A percentile compares a stretch with the other conserved stretches of the same genome.
phyloP scores from a whole-genome alignment of 1,140 invertebrate genomes.

The Cecropterus lyciades region DNA sequence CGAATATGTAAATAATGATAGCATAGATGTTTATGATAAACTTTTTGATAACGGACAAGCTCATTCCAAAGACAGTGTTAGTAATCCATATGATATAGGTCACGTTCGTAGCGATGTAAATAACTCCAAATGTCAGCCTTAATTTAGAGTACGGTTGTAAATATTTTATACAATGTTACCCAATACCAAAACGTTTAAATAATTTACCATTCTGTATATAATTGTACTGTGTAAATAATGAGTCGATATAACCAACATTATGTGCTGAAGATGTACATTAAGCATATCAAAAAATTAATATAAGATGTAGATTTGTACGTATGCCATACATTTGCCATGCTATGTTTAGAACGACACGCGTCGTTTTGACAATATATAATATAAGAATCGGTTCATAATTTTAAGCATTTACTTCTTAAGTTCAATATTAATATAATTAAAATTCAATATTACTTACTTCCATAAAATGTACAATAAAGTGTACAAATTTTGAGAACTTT shows the following conservation, averaged over 20 bases:
- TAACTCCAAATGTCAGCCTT: no score
- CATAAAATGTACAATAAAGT: no score
- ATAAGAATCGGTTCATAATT: no score
- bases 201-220: no score
- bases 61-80: conserved; percentile 73
- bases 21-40: conserved; percentile 54
- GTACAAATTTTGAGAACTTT: no score
- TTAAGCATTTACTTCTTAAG: background rate
- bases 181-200: no score
- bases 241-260: no score
- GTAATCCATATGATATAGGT: conserved; percentile 37
- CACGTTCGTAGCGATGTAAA: no score
- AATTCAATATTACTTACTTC: no score
- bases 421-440: background rate
- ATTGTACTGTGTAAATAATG: no score
- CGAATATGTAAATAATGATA: conserved; percentile 49
- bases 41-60: conserved; percentile 52
- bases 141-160: no score
- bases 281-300: background rate
- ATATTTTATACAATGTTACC: no score
- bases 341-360: background rate
- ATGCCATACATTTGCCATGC: conserved; percentile 1
- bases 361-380: background rate
- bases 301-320: background rate
- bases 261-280: background rate